phyloP scores from a whole-genome alignment of 2,888 invertebrate genomes.

The Volucella inanis region DNA sequence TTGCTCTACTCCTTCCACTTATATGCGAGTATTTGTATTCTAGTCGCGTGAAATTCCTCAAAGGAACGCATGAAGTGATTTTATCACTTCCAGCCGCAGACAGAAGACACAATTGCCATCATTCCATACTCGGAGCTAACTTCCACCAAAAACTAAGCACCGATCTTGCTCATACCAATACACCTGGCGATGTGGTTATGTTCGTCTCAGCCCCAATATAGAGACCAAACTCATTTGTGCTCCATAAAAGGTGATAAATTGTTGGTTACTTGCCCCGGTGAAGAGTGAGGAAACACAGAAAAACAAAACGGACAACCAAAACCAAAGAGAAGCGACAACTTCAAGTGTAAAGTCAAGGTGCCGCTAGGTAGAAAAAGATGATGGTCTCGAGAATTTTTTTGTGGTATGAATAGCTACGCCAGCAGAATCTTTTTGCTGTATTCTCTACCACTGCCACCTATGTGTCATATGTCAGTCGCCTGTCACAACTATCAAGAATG shows the following conservation, averaged over 20 bases:
- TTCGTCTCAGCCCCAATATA: conserved; percentile 47
- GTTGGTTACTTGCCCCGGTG: conserved; percentile 56
- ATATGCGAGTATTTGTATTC: conserved; percentile 33
- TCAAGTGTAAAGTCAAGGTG: conserved; percentile 61
- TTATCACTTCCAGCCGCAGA: conserved; percentile 64
- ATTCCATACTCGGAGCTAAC: conserved; percentile 36
- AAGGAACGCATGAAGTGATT: conserved; percentile 72
- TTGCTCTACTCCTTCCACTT: conserved; percentile 1
- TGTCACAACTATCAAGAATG: conserved; percentile 67
- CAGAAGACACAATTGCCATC: conserved; percentile 47
- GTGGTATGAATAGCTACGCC: neutral
- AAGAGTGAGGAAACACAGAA: conserved; percentile 3
- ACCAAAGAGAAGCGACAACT: conserved; percentile 50
- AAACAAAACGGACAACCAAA: conserved; percentile 30
- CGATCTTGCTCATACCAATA: conserved; percentile 35
- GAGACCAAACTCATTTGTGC: conserved; percentile 70
- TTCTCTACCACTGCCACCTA: conserved; percentile 43
- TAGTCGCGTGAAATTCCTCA: conserved; percentile 71
- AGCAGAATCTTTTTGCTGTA: neutral
- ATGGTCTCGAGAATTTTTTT: conserved; percentile 26
- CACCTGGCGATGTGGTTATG: conserved; percentile 22
- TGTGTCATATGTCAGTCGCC: conserved; percentile 70
- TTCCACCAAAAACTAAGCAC: conserved; percentile 66
- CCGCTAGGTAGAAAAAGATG: conserved; percentile 48
- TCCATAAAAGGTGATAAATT: conserved; percentile 74